Base-by-base conservation (phyloP, 2,888 invertebrate genomes). In the Campoletis raptor region DNA sequence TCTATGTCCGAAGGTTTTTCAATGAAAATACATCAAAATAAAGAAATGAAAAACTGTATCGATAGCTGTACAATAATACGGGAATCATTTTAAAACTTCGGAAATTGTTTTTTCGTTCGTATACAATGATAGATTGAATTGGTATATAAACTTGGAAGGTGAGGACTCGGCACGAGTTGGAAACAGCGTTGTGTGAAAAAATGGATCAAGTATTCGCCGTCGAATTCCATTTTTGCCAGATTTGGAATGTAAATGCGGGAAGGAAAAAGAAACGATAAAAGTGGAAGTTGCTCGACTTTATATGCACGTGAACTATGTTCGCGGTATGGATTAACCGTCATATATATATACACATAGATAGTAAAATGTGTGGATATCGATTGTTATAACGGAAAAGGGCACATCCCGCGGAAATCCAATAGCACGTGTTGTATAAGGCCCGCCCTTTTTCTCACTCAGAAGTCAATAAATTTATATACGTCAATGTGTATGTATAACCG, bases 381-480 rank as follows among this genome's bases (percentile, higher is more conserved):
- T 48, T 24, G 45, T 24, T 48, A 48, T 9, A 45, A 70, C 42
- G 45, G 70, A 70, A 48, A 70, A 70, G 45, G 45, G 30, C 70
- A 30, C 18, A 45, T 37, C 24, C 70, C 45, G 45, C 45, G 30
- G 12, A 48, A 45, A 45, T 15, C 45, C 61, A 61, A 61, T 30
- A 57, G 40, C 57, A 40, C 37, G 40, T 73, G 40, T 40, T 57
- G 40, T 12, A 36, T 18, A 21, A 42, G 24, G 21, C 57, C 21
- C 61, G 76, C 61, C 42, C 64, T 21, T 61, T 64, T 45, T 42
- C 24, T 45, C 9, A n/a, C 42, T 76, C 9, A 52, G 5, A 37
- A 45, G 36, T 69, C 72, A 57, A 74, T 74, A 74, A 36, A 57
- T 76, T 10, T 74, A 21, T 48, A 52, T 2, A 6, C 66, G n/a